Evolutionary conservation across 2,797 vertebrate species (phyloP).

Genomic region (Lepilemur ruficaudatus): DNA sequence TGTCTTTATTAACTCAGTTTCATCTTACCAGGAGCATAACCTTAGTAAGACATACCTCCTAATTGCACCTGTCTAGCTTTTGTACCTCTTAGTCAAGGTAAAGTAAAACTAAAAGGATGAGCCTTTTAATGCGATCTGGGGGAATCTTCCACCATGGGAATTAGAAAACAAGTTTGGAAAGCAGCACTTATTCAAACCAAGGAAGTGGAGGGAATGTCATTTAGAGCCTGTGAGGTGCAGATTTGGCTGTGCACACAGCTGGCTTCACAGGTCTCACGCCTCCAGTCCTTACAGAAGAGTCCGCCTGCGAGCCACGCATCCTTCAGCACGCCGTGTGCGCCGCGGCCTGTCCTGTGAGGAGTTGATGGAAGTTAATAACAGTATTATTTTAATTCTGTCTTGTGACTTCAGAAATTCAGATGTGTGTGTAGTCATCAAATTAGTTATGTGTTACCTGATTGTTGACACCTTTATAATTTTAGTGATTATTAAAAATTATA

Average conservation of each 20-base stretch:
- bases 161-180: slow-evolving; percentile 40
- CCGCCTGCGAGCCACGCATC: fast-evolving
- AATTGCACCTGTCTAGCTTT: slow-evolving; percentile 29
- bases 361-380: neutral
- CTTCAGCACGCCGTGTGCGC: neutral
- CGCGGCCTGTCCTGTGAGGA: neutral
- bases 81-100: neutral
- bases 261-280: neutral
- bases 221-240: neutral
- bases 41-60: slow-evolving; percentile 56
- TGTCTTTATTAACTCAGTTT: slow-evolving; percentile 70
- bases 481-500: neutral
- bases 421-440: neutral
- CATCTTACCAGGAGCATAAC: slow-evolving; percentile 46
- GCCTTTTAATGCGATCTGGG: neutral
- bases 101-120: neutral
- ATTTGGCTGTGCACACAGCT: too few relatives aligned
- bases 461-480: neutral
- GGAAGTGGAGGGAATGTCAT: neutral
- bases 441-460: neutral
- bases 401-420: neutral
- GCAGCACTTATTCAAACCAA: neutral
- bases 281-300: neutral
- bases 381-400: neutral
- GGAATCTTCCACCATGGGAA: neutral